phyloP scores from a whole-genome alignment of 2,888 invertebrate genomes.

The Panopea generosa region DNA sequence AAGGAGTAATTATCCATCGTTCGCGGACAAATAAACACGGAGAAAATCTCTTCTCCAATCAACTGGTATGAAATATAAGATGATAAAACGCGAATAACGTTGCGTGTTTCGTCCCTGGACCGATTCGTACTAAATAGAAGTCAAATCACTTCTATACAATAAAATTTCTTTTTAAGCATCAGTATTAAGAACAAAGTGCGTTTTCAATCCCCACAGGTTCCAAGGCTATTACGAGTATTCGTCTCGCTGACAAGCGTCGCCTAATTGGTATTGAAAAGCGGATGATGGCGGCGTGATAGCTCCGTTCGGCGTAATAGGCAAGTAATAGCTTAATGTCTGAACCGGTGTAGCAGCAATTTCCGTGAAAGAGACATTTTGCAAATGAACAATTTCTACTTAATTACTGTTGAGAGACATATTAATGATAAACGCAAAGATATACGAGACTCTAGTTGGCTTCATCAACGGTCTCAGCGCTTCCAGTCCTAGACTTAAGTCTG shows the following conservation, averaged over 20 bases:
- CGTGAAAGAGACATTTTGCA: conserved; percentile 58
- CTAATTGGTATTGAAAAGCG: conserved; percentile 64
- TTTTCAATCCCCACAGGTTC: conserved; percentile 46
- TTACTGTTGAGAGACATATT: conserved; percentile 57
- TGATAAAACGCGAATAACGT: conserved; percentile 60
- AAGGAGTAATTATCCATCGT: conserved; percentile 51
- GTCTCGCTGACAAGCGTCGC: conserved; percentile 48
- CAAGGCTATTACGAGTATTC: conserved; percentile 42
- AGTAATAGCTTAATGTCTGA: conserved; percentile 65
- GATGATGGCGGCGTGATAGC: conserved; percentile 47
- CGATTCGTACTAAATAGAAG: conserved; percentile 51
- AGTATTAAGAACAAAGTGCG: conserved; percentile 59
- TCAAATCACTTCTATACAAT: conserved; percentile 60
- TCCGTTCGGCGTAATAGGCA: conserved; percentile 55
- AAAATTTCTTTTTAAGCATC: conserved; percentile 57
- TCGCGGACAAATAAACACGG: conserved; percentile 60
- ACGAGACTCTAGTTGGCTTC: conserved; percentile 32
- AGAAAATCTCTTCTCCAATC: conserved; percentile 56
- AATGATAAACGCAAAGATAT: conserved; percentile 55
- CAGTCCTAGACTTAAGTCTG: conserved; percentile 23
- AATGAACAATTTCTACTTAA: conserved; percentile 66
- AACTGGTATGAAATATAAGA: conserved; percentile 56
- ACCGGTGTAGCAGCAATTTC: conserved; percentile 61
- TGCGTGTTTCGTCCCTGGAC: conserved; percentile 46
- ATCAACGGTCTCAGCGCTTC: conserved; percentile 15